Percentiles rank a stretch among this genome's conserved stretches.
Conservation (phyloP, 2,797 vertebrate species). For the Bucorvus abyssinicus region DNA sequence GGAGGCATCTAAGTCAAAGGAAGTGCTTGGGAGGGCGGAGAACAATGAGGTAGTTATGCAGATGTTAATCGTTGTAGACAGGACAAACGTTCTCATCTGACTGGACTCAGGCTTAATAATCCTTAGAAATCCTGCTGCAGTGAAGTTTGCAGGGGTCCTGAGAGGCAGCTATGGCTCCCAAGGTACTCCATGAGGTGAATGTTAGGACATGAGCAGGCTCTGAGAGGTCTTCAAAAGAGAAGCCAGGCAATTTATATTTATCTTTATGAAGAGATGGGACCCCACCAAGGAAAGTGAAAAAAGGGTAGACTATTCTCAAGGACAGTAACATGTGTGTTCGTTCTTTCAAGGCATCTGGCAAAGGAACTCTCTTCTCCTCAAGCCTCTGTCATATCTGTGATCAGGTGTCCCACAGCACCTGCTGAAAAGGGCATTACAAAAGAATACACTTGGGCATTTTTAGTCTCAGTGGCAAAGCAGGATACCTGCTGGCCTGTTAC, state of each 20-base stretch:
- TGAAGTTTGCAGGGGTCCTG: neutral
- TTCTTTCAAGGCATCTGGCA: neutral
- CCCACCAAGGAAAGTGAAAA: neutral
- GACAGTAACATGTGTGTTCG: neutral
- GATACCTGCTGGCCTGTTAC: neutral
- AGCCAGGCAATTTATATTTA: neutral
- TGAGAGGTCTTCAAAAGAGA: neutral
- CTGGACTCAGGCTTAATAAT: neutral
- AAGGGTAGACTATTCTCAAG: neutral
- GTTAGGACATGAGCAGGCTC: neutral
- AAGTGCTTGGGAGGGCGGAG: neutral
- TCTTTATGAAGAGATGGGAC: neutral
- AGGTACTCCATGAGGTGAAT: neutral
- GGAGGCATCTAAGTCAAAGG: neutral
- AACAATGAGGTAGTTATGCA: neutral
- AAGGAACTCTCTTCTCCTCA: neutral
- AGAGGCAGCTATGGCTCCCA: neutral
- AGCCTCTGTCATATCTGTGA: neutral
- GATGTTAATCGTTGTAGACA: neutral
- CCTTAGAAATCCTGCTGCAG: neutral
- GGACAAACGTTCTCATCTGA: neutral
- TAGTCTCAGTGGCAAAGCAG: neutral
- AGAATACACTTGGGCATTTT: neutral
- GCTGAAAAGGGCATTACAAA: neutral
- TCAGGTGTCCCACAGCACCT: neutral